Percentiles rank a stretch among this genome's conserved stretches.
Evolutionary conservation across 2,888 invertebrate species (phyloP).

Genomic region (Bembecia ichneumoniformis): DNA sequence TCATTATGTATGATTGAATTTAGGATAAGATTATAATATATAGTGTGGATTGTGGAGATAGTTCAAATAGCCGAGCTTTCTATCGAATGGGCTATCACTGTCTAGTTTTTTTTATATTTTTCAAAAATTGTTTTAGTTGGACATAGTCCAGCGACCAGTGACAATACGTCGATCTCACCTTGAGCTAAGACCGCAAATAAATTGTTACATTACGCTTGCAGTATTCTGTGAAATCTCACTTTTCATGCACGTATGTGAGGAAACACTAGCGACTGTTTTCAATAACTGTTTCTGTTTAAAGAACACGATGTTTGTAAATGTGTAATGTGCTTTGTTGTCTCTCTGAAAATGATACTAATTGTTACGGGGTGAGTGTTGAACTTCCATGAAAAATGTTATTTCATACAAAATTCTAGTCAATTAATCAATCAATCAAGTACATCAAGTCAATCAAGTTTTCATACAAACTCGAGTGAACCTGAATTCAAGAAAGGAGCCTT

Average conservation of each 20-base stretch:
- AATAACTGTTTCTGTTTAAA: conserved; percentile 24
- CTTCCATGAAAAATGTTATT: too few species aligned
- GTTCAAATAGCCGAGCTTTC: too few species aligned
- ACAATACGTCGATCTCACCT: conserved; percentile 47
- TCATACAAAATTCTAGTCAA: too few species aligned
- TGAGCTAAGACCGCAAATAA: conserved; percentile 49
- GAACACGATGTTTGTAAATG: conserved; percentile 18
- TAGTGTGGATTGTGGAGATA: too few species aligned
- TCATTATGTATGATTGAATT: too few species aligned
- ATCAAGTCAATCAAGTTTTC: too few species aligned
- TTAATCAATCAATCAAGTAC: too few species aligned
- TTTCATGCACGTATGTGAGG: conserved; percentile 16
- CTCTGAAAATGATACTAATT: conserved; percentile 5
- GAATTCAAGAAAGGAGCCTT: too few species aligned
- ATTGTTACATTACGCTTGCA: conserved; percentile 31
- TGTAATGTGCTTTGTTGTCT: conserved; percentile 21
- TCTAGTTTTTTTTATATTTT: conserved; percentile 9
- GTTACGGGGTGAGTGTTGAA: not conserved
- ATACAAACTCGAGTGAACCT: too few species aligned
- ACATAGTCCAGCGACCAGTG: conserved; percentile 31
- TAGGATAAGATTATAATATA: too few species aligned
- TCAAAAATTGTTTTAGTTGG: conserved; percentile 23
- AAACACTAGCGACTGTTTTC: conserved; percentile 29
- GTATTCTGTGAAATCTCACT: conserved; percentile 22
- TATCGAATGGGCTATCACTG: too few species aligned